These are phyloP conservation scores for Cephus pygmeus DNA, from an alignment of 2,888 invertebrate genomes.

Conservation along the genomic window DNA sequence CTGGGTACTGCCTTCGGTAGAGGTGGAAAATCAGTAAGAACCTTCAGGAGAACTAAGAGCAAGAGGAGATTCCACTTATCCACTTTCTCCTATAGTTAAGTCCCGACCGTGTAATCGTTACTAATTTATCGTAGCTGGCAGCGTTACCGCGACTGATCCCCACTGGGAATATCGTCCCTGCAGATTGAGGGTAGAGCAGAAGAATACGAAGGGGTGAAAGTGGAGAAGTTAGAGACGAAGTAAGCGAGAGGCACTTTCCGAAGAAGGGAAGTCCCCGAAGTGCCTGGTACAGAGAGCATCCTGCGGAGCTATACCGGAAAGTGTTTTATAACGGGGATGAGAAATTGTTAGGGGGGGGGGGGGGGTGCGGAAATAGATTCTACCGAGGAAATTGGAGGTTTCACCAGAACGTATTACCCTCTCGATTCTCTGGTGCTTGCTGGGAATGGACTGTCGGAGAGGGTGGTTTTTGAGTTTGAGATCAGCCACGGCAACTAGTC, in stretches of 20 bases:
- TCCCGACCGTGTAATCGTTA: too few species aligned
- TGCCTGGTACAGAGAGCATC: too few species aligned
- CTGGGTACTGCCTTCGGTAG: too few species aligned
- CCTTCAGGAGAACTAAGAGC: too few species aligned
- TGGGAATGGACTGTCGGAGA: constrained; percentile 3
- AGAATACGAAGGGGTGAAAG: too few species aligned
- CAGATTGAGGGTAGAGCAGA: too few species aligned
- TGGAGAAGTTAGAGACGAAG: neutral
- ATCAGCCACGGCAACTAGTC: constrained; percentile 14
- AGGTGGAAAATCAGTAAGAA: too few species aligned
- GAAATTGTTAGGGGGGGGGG: neutral
- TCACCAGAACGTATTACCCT: constrained; percentile 51
- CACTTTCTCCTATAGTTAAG: too few species aligned
- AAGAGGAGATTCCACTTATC: too few species aligned
- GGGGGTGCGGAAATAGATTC: constrained; percentile 18
- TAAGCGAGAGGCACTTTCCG: neutral
- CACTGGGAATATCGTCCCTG: too few species aligned
- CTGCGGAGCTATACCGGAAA: neutral
- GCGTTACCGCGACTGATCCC: too few species aligned
- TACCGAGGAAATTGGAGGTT: constrained; percentile 50
- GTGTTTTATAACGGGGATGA: neutral
- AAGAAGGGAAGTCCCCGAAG: neutral
- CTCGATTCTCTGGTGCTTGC: constrained; percentile 39
- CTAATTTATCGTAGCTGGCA: too few species aligned
- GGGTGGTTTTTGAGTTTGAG: constrained; percentile 9